Evolutionary conservation across 2,888 invertebrate species (phyloP).

Genomic region (Ormyrus thymus): DNA sequence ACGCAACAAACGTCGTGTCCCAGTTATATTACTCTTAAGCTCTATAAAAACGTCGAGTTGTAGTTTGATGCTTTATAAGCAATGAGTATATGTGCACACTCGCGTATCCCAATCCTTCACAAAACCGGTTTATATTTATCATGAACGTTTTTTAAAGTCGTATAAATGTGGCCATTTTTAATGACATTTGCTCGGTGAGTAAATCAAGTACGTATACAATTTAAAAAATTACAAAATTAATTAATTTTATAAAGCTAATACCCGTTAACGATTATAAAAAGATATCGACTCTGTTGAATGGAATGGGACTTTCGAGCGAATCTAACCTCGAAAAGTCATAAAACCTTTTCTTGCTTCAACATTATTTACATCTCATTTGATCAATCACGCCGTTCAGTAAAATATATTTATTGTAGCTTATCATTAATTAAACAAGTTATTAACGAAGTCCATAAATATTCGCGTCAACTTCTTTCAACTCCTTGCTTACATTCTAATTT

Average conservation of each 20-base stretch:
- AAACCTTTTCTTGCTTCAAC: background rate
- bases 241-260: no score
- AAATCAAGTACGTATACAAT: background rate
- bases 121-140: conserved; percentile 43
- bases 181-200: conserved; percentile 4
- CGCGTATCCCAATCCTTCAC: conserved; percentile 6
- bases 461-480: no score
- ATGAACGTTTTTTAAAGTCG: conserved; percentile 43
- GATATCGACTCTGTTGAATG: no score
- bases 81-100: conserved; percentile 17
- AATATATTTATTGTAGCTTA: no score
- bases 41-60: conserved; percentile 40
- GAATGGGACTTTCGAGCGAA: no score
- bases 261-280: no score
- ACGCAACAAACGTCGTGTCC: conserved; percentile 37
- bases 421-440: no score
- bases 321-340: no score
- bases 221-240: no score
- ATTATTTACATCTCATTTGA: background rate
- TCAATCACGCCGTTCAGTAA: background rate
- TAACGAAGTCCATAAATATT: no score
- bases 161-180: conserved; percentile 20
- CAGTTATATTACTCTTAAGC: conserved; percentile 43
- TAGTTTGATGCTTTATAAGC: conserved; percentile 2
- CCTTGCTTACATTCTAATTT: no score